Conservation (phyloP, 2,797 vertebrate genomes). For the Fratercula arctica region DNA sequence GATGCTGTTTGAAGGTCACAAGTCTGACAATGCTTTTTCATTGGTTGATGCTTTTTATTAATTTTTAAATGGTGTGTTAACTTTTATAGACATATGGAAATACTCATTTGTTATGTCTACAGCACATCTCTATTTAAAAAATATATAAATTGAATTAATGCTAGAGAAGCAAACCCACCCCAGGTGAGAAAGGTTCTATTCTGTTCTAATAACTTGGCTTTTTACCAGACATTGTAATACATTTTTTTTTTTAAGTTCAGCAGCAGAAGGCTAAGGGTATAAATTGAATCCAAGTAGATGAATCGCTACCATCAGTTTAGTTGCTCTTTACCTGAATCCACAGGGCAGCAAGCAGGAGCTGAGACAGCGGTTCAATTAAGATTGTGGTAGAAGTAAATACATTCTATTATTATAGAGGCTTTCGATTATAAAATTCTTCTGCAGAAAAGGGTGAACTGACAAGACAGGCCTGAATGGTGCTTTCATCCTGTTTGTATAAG, state of each 20-base stretch:
- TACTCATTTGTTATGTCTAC: constrained; percentile 3
- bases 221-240: constrained; percentile 42
- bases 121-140: background rate
- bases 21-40: constrained; percentile 18
- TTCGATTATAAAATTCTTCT: constrained; percentile 5
- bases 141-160: background rate
- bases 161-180: constrained; percentile 6
- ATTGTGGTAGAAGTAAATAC: constrained; percentile 19
- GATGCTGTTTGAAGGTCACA: constrained; percentile 37
- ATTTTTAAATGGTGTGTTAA: constrained; percentile 37
- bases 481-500: background rate
- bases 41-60: constrained; percentile 26
- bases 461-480: background rate
- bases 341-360: background rate
- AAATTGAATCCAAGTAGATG: constrained; percentile 51
- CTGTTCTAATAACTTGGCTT: constrained; percentile 47
- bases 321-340: constrained; percentile 39
- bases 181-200: constrained; percentile 39
- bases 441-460: background rate
- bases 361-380: constrained; percentile 41
- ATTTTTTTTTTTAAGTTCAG: background rate
- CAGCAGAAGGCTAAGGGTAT: constrained; percentile 24
- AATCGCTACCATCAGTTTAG: constrained; percentile 43
- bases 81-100: background rate
- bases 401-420: background rate